Evolutionary conservation across 2,888 invertebrate genomes (phyloP).

Genomic region (Spicauda simplicius): DNA sequence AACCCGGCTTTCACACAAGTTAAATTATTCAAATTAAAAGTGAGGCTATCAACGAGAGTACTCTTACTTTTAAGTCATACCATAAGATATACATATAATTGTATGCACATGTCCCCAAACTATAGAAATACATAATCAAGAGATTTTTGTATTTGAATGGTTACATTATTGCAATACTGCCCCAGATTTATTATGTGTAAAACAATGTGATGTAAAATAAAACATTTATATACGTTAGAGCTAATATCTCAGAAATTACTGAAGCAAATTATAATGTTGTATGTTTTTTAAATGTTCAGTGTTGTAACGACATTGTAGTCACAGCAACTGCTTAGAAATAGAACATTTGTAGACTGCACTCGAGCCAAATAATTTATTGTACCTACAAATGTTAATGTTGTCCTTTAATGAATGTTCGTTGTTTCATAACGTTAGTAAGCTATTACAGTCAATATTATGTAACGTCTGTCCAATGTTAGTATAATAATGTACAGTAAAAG

Average conservation of each 20-base stretch:
- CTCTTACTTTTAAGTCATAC: too few relatives aligned
- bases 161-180: not conserved
- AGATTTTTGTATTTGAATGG: not conserved
- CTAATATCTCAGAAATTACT: not conserved
- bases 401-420: conserved; percentile 2
- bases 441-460: not conserved
- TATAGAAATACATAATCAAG: too few relatives aligned
- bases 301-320: not conserved
- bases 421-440: not conserved
- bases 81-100: too few relatives aligned
- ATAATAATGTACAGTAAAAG: too few relatives aligned
- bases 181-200: not conserved
- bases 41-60: too few relatives aligned
- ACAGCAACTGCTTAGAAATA: conserved; percentile 14
- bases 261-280: not conserved
- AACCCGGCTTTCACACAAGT: too few relatives aligned
- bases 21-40: too few relatives aligned
- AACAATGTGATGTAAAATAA: not conserved
- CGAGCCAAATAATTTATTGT: conserved; percentile 57
- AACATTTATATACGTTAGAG: not conserved
- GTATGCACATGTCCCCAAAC: not conserved
- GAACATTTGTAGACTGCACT: conserved; percentile 63
- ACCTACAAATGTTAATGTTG: not conserved
- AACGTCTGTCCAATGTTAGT: conserved; percentile 25
- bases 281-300: not conserved